A percentile compares a stretch with the other conserved stretches of the same genome.
Conservation (phyloP, 2,797 vertebrate species). For the Cossypha dichroa region DNA sequence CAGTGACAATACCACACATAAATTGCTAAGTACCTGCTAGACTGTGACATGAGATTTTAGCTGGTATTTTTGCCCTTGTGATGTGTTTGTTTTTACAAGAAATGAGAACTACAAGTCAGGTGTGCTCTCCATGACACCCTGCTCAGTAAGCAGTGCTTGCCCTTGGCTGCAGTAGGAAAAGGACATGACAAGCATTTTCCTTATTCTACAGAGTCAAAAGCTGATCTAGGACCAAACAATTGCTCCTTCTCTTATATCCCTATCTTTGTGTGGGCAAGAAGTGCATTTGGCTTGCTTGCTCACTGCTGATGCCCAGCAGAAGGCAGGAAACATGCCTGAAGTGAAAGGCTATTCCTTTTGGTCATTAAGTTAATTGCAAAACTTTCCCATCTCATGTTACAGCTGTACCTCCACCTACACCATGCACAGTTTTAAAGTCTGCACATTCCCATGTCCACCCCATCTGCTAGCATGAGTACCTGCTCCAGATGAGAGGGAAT, state of each 20-base stretch:
- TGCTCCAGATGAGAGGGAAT: neutral
- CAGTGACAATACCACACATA: neutral
- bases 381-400: neutral
- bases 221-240: neutral
- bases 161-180: neutral
- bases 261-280: neutral
- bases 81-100: neutral
- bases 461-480: neutral
- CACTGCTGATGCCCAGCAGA: neutral
- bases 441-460: neutral
- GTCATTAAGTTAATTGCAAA: neutral
- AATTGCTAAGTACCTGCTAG: constrained; percentile 7
- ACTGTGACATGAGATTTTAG: neutral
- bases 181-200: neutral
- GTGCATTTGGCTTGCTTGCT: neutral
- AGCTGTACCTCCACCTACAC: neutral
- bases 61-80: neutral
- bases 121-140: neutral
- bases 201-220: neutral
- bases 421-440: neutral
- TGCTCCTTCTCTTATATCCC: neutral
- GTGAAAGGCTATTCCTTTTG: neutral
- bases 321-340: neutral
- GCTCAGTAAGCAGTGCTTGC: neutral
- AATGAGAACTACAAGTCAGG: neutral